phyloP scores from a whole-genome alignment of 2,113 vertebrate species.

The Eudyptes chrysolophus region DNA sequence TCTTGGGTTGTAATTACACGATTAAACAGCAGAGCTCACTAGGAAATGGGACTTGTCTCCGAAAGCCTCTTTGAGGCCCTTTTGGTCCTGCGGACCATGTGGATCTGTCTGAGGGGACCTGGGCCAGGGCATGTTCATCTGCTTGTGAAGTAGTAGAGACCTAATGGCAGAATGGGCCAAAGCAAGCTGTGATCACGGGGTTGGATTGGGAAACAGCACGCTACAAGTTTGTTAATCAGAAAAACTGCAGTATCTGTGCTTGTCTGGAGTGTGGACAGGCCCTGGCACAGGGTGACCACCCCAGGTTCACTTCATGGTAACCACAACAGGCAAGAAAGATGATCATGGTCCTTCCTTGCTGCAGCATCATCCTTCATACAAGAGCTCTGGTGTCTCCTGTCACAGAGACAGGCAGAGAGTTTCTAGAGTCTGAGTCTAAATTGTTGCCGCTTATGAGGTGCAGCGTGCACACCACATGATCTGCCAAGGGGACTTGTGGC shows the following conservation, averaged over 20 bases:
- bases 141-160: neutral
- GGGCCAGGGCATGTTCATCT: neutral
- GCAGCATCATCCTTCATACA: accelerated
- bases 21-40: neutral
- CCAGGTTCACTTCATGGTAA: neutral
- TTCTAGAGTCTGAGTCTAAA: neutral
- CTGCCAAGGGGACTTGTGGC: neutral
- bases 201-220: accelerated
- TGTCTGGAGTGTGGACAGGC: neutral
- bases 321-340: accelerated
- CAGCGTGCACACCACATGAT: neutral
- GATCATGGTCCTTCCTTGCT: neutral
- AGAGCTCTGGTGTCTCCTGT: neutral
- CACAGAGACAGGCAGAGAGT: neutral
- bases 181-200: neutral
- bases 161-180: neutral
- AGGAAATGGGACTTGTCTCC: neutral
- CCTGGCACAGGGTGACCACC: neutral
- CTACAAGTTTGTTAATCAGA: neutral
- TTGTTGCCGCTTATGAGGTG: neutral
- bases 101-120: neutral
- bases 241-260: neutral
- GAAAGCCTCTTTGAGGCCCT: neutral
- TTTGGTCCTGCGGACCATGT: accelerated
- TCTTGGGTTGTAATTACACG: neutral